Evolutionary conservation across 2,888 invertebrate genomes (phyloP).

Genomic region (Drosophila stalkeri): DNA sequence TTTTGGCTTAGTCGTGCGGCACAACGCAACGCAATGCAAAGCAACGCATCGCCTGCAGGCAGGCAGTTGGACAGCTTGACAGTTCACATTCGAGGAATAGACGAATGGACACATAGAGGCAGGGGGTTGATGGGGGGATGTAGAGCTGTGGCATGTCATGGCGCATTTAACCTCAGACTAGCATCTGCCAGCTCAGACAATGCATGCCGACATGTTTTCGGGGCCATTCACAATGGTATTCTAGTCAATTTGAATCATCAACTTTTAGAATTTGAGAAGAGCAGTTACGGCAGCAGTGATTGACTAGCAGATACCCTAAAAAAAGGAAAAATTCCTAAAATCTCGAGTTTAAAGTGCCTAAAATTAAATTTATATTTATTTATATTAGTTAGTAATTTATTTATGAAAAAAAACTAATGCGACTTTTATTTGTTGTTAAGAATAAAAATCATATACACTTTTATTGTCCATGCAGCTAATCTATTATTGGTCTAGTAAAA

Average conservation of each 20-base stretch:
- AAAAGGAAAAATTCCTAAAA: too few species aligned
- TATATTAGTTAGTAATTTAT: background rate
- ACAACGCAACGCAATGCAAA: conserved; percentile 17
- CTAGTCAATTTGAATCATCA: conserved; percentile 7
- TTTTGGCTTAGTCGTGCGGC: conserved; percentile 39
- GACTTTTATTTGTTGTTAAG: too few species aligned
- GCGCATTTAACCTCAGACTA: conserved; percentile 30
- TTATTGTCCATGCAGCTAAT: too few species aligned
- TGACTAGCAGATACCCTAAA: background rate
- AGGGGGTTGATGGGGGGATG: background rate
- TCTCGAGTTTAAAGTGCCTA: background rate
- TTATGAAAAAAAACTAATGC: too few species aligned
- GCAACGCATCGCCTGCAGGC: conserved; percentile 34
- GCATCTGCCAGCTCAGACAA: conserved; percentile 17
- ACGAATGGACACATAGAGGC: background rate
- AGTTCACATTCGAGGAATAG: background rate
- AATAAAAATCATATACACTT: too few species aligned
- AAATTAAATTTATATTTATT: background rate
- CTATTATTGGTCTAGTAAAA: too few species aligned
- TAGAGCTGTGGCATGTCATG: conserved; percentile 47
- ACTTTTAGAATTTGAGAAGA: background rate
- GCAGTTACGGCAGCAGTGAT: background rate
- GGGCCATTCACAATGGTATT: conserved; percentile 2
- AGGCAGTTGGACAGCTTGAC: conserved; percentile 18
- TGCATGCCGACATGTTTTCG: conserved; percentile 8